phyloP scores from a whole-genome alignment of 1,140 invertebrate genomes.

The Ceratosolen solmsi region DNA sequence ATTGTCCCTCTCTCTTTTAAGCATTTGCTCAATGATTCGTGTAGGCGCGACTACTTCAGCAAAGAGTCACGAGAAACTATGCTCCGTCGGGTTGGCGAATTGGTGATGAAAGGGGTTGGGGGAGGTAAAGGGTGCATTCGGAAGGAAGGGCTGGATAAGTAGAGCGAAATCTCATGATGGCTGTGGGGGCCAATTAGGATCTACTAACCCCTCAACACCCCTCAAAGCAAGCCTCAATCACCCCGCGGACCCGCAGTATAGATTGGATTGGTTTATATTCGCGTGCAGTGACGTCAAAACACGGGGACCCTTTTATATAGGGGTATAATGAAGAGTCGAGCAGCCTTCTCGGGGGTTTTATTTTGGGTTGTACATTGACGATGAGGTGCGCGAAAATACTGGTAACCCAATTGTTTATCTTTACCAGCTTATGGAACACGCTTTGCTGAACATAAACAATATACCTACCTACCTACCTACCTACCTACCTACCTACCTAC shows the following conservation, averaged over 20 bases:
- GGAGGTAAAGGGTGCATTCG: neutral
- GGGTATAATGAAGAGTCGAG: slow-evolving; percentile 2
- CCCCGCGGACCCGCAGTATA: slow-evolving; percentile 61
- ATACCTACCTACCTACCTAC: neutral
- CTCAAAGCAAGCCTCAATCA: slow-evolving; percentile 58
- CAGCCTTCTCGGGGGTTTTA: neutral
- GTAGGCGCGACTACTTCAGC: slow-evolving; percentile 52
- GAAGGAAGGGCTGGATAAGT: slow-evolving; percentile 32
- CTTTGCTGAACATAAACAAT: neutral
- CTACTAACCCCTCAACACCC: slow-evolving; percentile 61
- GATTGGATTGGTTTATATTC: slow-evolving; percentile 68
- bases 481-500: too few species aligned
- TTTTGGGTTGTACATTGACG: neutral
- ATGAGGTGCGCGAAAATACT: neutral
- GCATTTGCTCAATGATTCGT: neutral
- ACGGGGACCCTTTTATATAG: slow-evolving; percentile 40
- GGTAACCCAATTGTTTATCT: neutral
- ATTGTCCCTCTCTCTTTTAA: neutral
- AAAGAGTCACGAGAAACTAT: slow-evolving; percentile 60
- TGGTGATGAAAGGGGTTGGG: slow-evolving; percentile 28
- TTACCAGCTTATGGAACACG: neutral
- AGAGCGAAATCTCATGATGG: slow-evolving; percentile 55
- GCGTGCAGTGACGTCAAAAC: slow-evolving; percentile 59
- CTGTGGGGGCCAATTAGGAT: slow-evolving; percentile 66
- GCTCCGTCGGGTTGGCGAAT: neutral